Base-by-base conservation (phyloP, 2,888 invertebrate species). In the Chymomyza fuscimana region DNA sequence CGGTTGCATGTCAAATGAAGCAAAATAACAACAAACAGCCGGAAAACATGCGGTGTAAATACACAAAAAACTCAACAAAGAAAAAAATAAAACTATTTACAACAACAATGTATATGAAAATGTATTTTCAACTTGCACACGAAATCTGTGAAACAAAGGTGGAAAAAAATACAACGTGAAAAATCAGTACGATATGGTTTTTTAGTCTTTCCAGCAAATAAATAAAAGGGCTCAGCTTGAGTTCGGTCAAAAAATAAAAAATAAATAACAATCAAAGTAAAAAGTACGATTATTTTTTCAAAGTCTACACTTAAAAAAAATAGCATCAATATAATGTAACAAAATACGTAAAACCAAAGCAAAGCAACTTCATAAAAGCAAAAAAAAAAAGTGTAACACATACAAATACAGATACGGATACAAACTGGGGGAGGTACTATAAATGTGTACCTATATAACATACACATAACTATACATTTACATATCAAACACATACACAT, bases 1-100 rank as follows among this genome's bases (percentile, higher is more conserved):
- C 76, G 86, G 78, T 86, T 86, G 87, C 82, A 86, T 80, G 84
- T 81, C 79, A 84, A 82, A 84, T 80, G 77, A 80, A 77, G 69
- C 69, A 76, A 73, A 70, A 76, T 67, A 72, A 74, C 70, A 71
- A 74, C 65, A 66, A 68, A 60, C 71, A 60, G 56, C 80, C 75
- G 73, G 81, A 75, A 82, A 83, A 86, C 83, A 79, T 76, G 81
- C 74, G 79, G 69, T 76, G 70, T 72, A 78, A 80, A 76, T 76
- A 70, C 81, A 79, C 63, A 46, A 46, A 46, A 51, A n/a, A 19
- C 59, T 16, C 40, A 19, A 63, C 50, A 59, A 12, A 40, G 4
- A 12, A 59, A n/a, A 10, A 40, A 60, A 61, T 65, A 15, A 12
- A 16, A 61, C 12, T 40, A 76, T 78, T 83, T 83, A 86, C 86